A percentile compares a stretch with the other conserved stretches of the same genome.
Evolutionary conservation across 1,140 invertebrate species (phyloP).

Genomic region (Dolichoris vasculosae): DNA sequence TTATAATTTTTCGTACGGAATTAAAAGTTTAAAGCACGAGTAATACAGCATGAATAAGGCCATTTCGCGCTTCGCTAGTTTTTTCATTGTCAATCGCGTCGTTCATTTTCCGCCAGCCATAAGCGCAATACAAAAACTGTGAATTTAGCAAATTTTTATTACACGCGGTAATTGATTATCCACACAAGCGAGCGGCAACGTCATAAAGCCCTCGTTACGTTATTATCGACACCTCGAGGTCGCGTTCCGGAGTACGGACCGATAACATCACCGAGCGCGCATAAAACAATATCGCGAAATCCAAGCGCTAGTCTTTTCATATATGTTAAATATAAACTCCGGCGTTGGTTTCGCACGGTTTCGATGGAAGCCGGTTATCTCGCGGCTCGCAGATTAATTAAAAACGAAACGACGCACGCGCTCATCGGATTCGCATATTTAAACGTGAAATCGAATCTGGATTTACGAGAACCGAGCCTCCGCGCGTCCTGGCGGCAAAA

Average conservation of each 20-base stretch:
- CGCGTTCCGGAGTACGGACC: not conserved
- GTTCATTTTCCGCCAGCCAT: not conserved
- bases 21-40: not conserved
- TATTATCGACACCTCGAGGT: slow-evolving; percentile 37
- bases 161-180: not conserved
- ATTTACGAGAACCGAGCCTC: slow-evolving; percentile 24
- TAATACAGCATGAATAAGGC: not conserved
- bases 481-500: not conserved
- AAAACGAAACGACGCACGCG: slow-evolving; percentile 4
- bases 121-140: not conserved
- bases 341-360: not conserved
- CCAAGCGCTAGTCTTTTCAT: slow-evolving; percentile 1
- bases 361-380: not conserved
- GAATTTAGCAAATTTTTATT: slow-evolving; percentile 37
- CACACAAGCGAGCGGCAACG: not conserved
- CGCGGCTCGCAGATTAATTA: slow-evolving; percentile 6
- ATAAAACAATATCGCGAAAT: slow-evolving; percentile 15
- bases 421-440: slow-evolving; percentile 27
- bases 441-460: slow-evolving; percentile 35
- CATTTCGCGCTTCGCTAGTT: not conserved
- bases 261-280: slow-evolving; percentile 12
- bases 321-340: slow-evolving; percentile 6
- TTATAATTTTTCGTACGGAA: not conserved
- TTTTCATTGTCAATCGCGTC: not conserved
- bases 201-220: slow-evolving; percentile 3